Evolutionary conservation across 2,113 vertebrate genomes (phyloP), one percentile per base, ranked within the genome.

Genomic region (Hippolais icterina): DNA sequence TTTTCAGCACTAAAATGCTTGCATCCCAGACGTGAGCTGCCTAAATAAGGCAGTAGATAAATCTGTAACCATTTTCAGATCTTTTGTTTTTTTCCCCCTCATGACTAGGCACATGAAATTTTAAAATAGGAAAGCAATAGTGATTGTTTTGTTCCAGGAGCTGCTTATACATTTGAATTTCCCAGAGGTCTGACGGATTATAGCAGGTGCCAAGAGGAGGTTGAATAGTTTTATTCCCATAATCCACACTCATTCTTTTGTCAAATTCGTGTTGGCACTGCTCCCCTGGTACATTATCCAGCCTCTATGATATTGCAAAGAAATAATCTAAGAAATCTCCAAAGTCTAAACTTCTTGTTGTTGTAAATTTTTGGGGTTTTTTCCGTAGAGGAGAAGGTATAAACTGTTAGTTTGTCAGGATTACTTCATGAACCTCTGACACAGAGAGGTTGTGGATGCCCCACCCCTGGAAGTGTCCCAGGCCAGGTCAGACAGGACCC

Each of bases 241-340:
- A 83, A 96, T 77, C 86, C 72, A 59, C 76, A 50, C 53, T 79
- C 75, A 80, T 86, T 93, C 57, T 79, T 57, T 57, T 80, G 42
- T 77, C 42, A 92, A 63, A 70, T 57, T 61, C 47, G 22, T 35
- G n/a, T 50, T 83, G 63, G 68, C 72, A 93, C 11, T 4, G 10
- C 37, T 95, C 68, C 47, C 35, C 29, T 29, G 69, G 25, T 41
- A 53, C 42, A 4, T 94, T 83, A 28, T 23, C 10, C 7, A 1
- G 24, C 49, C 37, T 94, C 53, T 65, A n/a, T 85, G 79, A 69
- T 76, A 72, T 3, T 80, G 61, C 22, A 82, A 84, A 87, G 23
- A 70, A 70, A 81, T 6, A 15, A n/a, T n/a, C n/a, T n/a, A n/a
- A n/a, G n/a, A n/a, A n/a, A n/a, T n/a, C n/a, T n/a, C n/a, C n/a